A percentile compares a stretch with the other conserved stretches of the same genome.
These are phyloP conservation scores for Drosophila sulfurigaster DNA, from an alignment of 1,140 invertebrate genomes.

Conservation along the genomic window DNA sequence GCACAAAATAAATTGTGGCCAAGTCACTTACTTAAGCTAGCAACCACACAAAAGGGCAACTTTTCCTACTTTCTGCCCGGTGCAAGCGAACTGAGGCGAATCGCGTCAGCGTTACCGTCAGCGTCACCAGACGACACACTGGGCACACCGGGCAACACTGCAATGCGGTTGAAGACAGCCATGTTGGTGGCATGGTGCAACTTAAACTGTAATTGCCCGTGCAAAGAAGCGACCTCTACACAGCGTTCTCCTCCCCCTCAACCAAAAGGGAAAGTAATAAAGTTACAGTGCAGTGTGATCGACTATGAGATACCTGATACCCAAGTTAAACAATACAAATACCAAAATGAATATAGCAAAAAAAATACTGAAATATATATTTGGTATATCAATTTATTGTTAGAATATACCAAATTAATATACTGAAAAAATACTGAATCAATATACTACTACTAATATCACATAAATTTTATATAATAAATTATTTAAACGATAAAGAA, in stretches of 20 bases:
- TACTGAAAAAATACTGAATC: too few relatives aligned
- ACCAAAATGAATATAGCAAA: too few relatives aligned
- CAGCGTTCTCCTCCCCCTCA: constrained; percentile 2
- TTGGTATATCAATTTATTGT: too few relatives aligned
- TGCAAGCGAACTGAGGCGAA: constrained; percentile 38
- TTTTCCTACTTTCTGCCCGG: constrained; percentile 10
- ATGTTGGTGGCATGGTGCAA: constrained; percentile 24
- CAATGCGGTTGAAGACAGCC: constrained; percentile 61
- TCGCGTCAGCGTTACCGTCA: constrained; percentile 38
- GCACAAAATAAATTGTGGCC: constrained; percentile 55
- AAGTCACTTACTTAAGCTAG: constrained; percentile 44
- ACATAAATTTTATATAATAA: too few relatives aligned
- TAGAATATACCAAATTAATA: too few relatives aligned
- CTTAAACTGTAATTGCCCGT: constrained; percentile 77
- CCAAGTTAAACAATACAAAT: too few relatives aligned
- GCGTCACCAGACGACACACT: constrained; percentile 36
- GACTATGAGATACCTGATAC: too few relatives aligned
- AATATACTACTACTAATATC: too few relatives aligned
- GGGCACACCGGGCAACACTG: constrained; percentile 36
- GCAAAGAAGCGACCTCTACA: constrained; percentile 42
- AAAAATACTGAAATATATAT: too few relatives aligned
- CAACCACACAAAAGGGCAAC: constrained; percentile 65
- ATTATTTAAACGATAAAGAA: too few relatives aligned
- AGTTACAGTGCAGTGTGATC: too few relatives aligned
- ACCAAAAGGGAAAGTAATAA: constrained; percentile 37